These are phyloP conservation scores for Drosophila varians DNA, from an alignment of 1,140 invertebrate species.

Conservation along the genomic window DNA sequence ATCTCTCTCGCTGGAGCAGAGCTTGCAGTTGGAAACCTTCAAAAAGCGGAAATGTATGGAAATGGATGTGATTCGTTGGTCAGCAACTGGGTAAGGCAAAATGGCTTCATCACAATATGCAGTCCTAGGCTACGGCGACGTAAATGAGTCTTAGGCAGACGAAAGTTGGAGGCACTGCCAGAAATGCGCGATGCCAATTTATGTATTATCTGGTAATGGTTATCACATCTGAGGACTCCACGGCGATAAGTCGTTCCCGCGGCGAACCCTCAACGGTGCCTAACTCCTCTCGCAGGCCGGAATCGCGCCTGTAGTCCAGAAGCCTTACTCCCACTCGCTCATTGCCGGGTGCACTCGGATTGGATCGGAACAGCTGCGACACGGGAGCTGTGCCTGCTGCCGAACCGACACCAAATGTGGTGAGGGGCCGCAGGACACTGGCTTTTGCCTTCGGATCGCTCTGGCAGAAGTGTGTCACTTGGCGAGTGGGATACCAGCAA, in stretches of 20 bases:
- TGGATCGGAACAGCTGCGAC: constrained; percentile 23
- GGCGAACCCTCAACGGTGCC: constrained; percentile 27
- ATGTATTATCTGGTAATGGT: constrained; percentile 59
- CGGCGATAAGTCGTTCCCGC: constrained; percentile 42
- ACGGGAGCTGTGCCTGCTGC: neutral
- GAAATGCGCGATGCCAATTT: constrained; percentile 49
- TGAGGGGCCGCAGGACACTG: constrained; percentile 52
- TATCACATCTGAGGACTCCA: constrained; percentile 63
- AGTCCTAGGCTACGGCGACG: constrained; percentile 35
- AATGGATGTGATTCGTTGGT: constrained; percentile 2
- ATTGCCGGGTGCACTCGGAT: constrained; percentile 15
- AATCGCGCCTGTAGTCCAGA: constrained; percentile 63
- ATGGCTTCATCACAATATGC: constrained; percentile 35
- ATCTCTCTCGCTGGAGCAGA: constrained; percentile 61
- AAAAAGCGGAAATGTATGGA: constrained; percentile 23
- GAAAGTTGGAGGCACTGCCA: constrained; percentile 32
- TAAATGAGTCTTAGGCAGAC: constrained; percentile 55
- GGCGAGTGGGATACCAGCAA: constrained; percentile 78
- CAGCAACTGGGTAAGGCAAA: constrained; percentile 41
- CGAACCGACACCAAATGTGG: constrained; percentile 31
- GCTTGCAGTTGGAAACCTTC: constrained; percentile 40
- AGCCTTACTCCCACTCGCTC: constrained; percentile 63
- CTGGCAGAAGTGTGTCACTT: constrained; percentile 64
- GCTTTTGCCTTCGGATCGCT: constrained; percentile 73
- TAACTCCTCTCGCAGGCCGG: constrained; percentile 25